Conservation (phyloP, 1,140 invertebrate genomes). For the Drepana arcuata region DNA sequence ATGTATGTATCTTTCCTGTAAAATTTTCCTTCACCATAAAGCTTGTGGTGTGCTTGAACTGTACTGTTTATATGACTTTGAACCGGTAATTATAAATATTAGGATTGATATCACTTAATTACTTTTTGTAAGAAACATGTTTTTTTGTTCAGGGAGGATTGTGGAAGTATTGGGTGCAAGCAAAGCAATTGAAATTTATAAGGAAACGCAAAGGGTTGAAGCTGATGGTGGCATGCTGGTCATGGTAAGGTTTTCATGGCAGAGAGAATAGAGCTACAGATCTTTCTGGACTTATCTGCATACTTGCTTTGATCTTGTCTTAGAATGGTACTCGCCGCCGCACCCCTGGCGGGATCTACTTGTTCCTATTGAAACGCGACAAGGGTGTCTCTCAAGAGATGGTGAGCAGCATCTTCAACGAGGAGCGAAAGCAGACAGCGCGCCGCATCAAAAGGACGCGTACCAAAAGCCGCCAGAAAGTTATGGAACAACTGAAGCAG, state of each 20-base stretch:
- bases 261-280: too few relatives aligned
- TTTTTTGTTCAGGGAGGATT: conserved; percentile 79
- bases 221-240: conserved; percentile 87
- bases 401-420: conserved; percentile 80
- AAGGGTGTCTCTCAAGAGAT: conserved; percentile 78
- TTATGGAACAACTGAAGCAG: conserved; percentile 77
- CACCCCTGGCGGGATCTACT: conserved; percentile 87
- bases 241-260: too few relatives aligned
- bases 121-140: too few relatives aligned
- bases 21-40: too few relatives aligned
- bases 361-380: conserved; percentile 85
- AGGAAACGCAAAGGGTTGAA: conserved; percentile 85
- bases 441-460: conserved; percentile 73
- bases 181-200: conserved; percentile 82
- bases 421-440: conserved; percentile 74
- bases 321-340: conserved; percentile 85
- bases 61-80: too few relatives aligned
- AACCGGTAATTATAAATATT: too few relatives aligned
- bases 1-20: too few relatives aligned
- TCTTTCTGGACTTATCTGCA: too few relatives aligned
- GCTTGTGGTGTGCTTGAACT: too few relatives aligned
- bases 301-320: conserved; percentile 9
- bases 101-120: too few relatives aligned
- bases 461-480: conserved; percentile 71
- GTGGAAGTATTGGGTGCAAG: conserved; percentile 81